Conservation (phyloP, 2,797 vertebrate species). For the Pantherophis vulpinus region DNA sequence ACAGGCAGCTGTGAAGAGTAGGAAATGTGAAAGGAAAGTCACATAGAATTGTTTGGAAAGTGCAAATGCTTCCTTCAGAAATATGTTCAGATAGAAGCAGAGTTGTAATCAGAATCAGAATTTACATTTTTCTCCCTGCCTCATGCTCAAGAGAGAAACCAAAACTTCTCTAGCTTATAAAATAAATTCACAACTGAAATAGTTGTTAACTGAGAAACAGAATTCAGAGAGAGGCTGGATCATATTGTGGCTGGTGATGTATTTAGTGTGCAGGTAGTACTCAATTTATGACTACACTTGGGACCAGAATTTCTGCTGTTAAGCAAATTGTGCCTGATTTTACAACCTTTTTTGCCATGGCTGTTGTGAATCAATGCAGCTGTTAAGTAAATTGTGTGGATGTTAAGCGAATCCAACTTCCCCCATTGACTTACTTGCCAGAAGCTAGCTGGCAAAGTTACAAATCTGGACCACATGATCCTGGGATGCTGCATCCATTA, state of each 20-base stretch:
- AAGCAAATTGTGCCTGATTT: neutral
- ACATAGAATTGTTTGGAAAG: neutral
- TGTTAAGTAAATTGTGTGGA: neutral
- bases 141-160: neutral
- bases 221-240: neutral
- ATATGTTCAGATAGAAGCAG: neutral
- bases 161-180: neutral
- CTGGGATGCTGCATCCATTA: neutral
- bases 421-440: neutral
- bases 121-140: neutral
- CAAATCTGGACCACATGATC: neutral
- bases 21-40: neutral
- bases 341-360: neutral
- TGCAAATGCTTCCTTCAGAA: neutral
- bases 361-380: neutral
- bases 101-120: neutral
- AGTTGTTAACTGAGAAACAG: neutral
- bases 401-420: neutral
- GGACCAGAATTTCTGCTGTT: neutral
- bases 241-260: neutral
- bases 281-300: neutral
- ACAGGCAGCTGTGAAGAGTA: neutral
- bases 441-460: neutral
- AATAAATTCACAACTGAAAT: neutral
- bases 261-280: neutral